These are phyloP conservation scores for Noctua janthina DNA, from an alignment of 2,888 invertebrate species.

Conservation along the genomic window DNA sequence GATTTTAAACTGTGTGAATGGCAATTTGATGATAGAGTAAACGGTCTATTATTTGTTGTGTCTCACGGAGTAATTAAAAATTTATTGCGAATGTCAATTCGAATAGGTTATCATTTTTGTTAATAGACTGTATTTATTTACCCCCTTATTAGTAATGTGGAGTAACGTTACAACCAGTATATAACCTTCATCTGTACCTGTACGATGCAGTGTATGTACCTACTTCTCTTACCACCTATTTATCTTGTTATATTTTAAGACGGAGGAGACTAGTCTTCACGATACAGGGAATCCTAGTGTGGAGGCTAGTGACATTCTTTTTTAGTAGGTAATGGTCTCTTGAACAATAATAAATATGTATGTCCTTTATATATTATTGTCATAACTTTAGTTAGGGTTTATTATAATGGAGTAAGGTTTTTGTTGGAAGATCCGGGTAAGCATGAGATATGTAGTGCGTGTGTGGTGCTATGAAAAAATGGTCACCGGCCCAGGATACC, in stretches of 20 bases:
- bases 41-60: neutral
- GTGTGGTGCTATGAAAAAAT: neutral
- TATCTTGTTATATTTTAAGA: neutral
- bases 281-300: neutral
- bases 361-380: neutral
- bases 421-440: neutral
- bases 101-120: neutral
- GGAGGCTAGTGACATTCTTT: neutral
- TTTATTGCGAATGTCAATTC: neutral
- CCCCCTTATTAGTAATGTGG: neutral
- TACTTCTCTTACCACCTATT: neutral
- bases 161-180: neutral
- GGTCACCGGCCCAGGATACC: neutral
- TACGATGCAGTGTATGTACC: neutral
- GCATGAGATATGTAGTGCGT: neutral
- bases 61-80: conserved; percentile 3
- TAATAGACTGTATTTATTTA: neutral
- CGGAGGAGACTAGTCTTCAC: neutral
- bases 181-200: neutral
- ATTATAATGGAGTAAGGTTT: neutral
- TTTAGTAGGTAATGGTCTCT: neutral
- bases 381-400: neutral
- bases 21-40: neutral
- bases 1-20: neutral
- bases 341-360: neutral